phyloP scores from a whole-genome alignment of 2,797 vertebrate genomes.

The Eulemur albifrons region DNA sequence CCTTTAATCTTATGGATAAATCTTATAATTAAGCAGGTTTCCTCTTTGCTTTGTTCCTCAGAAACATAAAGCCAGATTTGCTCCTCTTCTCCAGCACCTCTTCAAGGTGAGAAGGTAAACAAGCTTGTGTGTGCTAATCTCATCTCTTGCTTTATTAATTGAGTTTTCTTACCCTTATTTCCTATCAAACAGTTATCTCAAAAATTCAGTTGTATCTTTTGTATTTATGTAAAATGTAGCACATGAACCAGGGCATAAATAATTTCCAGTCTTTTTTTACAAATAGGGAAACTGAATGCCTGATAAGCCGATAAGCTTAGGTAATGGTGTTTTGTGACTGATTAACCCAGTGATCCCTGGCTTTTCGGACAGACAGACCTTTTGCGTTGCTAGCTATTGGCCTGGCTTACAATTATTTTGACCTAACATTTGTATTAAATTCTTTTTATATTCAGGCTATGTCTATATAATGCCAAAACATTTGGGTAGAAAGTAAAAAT shows the following conservation, averaged over 20 bases:
- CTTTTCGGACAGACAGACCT: not conserved
- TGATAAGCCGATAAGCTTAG: not conserved
- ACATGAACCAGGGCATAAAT: not conserved
- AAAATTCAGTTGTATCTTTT: constrained; percentile 2
- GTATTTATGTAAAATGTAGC: not conserved
- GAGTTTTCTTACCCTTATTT: not conserved
- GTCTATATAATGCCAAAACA: not conserved
- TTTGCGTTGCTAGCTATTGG: not conserved
- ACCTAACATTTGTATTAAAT: not conserved
- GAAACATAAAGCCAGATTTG: not conserved
- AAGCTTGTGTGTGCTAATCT: not conserved
- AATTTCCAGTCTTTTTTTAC: not conserved
- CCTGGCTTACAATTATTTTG: not conserved
- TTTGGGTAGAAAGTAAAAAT: not conserved
- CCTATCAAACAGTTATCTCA: not conserved
- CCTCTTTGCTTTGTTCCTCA: constrained; percentile 2
- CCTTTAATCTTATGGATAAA: constrained; percentile 23
- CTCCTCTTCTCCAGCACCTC: not conserved
- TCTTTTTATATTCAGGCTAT: not conserved
- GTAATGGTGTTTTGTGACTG: not conserved
- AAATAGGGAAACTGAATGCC: not conserved
- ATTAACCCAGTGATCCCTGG: not conserved
- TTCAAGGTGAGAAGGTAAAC: not conserved
- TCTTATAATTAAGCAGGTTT: constrained; percentile 12
- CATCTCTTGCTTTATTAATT: not conserved